Conservation (phyloP, 2,113 vertebrate genomes). For the Pavo muticus region DNA sequence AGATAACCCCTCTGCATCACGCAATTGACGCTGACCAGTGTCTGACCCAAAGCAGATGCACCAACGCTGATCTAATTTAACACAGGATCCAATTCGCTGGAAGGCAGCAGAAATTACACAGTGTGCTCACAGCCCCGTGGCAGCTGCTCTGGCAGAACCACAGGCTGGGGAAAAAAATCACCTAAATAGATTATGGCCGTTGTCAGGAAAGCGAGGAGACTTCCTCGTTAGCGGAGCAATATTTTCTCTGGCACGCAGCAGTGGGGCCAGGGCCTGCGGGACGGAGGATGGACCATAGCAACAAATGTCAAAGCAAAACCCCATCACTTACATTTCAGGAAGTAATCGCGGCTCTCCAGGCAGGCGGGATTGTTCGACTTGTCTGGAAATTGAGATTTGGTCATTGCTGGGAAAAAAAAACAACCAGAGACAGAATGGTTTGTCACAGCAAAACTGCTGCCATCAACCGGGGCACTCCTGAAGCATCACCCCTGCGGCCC, state of each 20-base stretch:
- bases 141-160: not conserved
- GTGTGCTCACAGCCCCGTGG: not conserved
- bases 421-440: not conserved
- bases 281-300: constrained; percentile 16
- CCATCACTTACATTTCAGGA: constrained; percentile 79
- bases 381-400: constrained; percentile 49
- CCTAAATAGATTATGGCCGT: not conserved
- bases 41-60: not conserved
- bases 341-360: constrained; percentile 76
- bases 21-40: not conserved
- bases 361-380: constrained; percentile 61
- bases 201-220: constrained; percentile 24
- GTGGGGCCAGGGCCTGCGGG: fast-evolving
- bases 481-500: fast-evolving
- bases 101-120: not conserved
- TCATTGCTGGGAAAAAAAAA: not conserved
- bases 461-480: not conserved
- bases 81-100: not conserved
- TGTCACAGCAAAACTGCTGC: not conserved
- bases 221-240: not conserved
- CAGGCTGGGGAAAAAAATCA: not conserved
- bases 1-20: not conserved
- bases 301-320: not conserved
- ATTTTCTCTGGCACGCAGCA: not conserved
- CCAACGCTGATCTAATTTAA: constrained; percentile 10